Evolutionary conservation across 2,888 invertebrate species (phyloP).

Genomic region (Dione vanillae): DNA sequence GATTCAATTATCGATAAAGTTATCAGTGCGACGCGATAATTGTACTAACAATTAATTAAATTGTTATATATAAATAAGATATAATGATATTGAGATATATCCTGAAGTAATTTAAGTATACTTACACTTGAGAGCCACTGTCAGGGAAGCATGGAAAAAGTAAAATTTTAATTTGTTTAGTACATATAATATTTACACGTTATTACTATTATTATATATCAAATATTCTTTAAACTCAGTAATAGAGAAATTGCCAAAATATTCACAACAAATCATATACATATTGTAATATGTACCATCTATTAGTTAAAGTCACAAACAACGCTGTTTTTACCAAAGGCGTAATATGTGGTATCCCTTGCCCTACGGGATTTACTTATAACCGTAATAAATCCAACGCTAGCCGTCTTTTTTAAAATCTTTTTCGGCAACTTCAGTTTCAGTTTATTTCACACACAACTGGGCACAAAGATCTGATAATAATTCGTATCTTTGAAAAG

Average conservation of each 20-base stretch:
- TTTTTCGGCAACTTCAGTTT: slow-evolving; percentile 65
- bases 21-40: slow-evolving; percentile 41
- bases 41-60: slow-evolving; percentile 38
- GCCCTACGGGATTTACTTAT: slow-evolving; percentile 65
- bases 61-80: slow-evolving; percentile 18
- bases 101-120: slow-evolving; percentile 51
- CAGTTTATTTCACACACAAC: slow-evolving; percentile 66
- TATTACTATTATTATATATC: too few species aligned
- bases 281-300: neutral
- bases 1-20: slow-evolving; percentile 47
- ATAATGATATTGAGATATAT: slow-evolving; percentile 1
- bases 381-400: slow-evolving; percentile 76
- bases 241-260: slow-evolving; percentile 43
- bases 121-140: slow-evolving; percentile 82
- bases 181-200: neutral
- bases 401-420: slow-evolving; percentile 77
- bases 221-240: neutral
- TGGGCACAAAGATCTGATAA: slow-evolving; percentile 53
- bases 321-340: slow-evolving; percentile 34
- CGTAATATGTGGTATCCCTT: slow-evolving; percentile 39
- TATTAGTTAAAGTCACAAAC: slow-evolving; percentile 39
- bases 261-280: slow-evolving; percentile 18
- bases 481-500: slow-evolving; percentile 29
- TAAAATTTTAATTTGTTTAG: slow-evolving; percentile 27
- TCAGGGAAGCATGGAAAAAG: slow-evolving; percentile 69